Evolutionary conservation across 2,797 vertebrate genomes (phyloP).

Genomic region (Erpetoichthys calabaricus): DNA sequence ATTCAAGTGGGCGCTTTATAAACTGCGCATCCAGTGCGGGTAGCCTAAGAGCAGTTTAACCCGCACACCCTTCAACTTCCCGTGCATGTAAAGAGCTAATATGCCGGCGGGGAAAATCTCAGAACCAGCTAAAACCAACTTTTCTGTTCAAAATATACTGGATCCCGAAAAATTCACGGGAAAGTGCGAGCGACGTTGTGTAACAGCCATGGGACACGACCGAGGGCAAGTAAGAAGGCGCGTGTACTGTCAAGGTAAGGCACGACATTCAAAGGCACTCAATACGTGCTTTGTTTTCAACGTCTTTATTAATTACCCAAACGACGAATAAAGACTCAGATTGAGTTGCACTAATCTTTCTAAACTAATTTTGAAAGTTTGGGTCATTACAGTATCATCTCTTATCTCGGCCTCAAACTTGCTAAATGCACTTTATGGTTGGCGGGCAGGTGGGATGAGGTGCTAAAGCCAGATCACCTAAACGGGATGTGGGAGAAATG

Average conservation of each 20-base stretch:
- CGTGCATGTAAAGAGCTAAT: background rate
- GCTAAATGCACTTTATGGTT: too few species aligned
- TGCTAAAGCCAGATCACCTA: too few species aligned
- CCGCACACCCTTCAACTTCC: background rate
- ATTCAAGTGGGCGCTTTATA: constrained; percentile 18
- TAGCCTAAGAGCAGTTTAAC: background rate
- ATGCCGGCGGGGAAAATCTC: constrained; percentile 33
- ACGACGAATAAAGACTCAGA: too few species aligned
- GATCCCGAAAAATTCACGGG: constrained; percentile 42
- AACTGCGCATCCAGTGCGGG: background rate
- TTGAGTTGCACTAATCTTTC: too few species aligned
- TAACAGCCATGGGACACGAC: background rate
- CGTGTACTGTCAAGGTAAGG: constrained; percentile 17
- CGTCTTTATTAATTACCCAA: too few species aligned
- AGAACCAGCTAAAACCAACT: constrained; percentile 24
- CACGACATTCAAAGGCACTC: too few species aligned
- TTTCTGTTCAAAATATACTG: constrained; percentile 51
- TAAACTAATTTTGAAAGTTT: too few species aligned
- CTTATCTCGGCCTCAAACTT: too few species aligned
- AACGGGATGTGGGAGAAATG: too few species aligned
- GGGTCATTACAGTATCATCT: too few species aligned
- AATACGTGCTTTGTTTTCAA: too few species aligned
- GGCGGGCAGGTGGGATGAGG: too few species aligned
- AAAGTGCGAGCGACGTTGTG: background rate
- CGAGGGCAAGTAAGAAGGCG: constrained; percentile 2